These are phyloP conservation scores for Microchirus variegatus DNA, from an alignment of 2,797 vertebrate species.

Conservation along the genomic window DNA sequence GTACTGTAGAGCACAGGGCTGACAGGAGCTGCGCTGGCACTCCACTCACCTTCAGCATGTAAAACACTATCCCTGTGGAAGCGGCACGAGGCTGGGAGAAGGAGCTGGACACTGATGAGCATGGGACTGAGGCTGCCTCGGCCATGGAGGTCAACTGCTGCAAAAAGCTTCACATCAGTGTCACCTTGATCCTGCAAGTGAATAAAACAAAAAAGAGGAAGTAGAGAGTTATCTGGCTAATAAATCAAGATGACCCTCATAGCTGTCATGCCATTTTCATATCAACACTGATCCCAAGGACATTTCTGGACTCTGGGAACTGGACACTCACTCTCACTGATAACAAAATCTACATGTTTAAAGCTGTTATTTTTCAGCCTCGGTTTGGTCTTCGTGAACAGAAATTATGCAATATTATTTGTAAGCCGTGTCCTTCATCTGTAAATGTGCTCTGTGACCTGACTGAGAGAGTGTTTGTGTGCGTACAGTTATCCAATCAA, in stretches of 20 bases:
- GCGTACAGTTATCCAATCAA: no score
- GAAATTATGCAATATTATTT: no score
- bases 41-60: conserved; percentile 73
- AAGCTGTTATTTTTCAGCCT: no score
- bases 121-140: conserved; percentile 33
- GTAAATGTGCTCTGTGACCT: no score
- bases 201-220: conserved; percentile 1
- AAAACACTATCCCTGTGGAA: conserved; percentile 72
- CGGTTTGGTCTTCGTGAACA: no score
- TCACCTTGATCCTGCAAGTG: not conserved
- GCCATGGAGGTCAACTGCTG: conserved; percentile 29
- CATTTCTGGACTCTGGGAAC: no score
- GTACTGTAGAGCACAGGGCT: conserved; percentile 36
- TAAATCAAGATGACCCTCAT: not conserved
- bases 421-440: no score
- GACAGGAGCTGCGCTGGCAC: conserved; percentile 61
- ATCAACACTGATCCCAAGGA: no score
- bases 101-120: conserved; percentile 66
- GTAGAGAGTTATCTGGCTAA: not conserved
- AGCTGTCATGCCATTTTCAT: conserved; percentile 32
- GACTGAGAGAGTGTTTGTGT: no score
- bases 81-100: conserved; percentile 61
- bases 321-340: conserved; percentile 16
- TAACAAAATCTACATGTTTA: no score
- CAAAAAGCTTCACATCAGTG: conserved; percentile 1